These are phyloP conservation scores for Heliconius congener DNA, from an alignment of 1,140 invertebrate genomes.

Conservation along the genomic window DNA sequence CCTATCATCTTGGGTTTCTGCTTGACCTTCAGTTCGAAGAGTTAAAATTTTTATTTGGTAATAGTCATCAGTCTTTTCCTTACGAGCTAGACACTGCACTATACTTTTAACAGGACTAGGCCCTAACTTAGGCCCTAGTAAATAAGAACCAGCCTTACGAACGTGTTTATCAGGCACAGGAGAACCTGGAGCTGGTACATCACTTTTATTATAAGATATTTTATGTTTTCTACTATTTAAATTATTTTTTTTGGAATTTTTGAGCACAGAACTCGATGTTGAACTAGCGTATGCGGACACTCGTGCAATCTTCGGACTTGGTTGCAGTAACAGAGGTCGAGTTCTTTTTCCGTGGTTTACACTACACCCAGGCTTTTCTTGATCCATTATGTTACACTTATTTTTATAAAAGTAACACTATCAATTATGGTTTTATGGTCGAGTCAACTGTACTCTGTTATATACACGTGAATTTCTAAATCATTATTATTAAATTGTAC, in stretches of 20 bases:
- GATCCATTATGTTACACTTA: conserved; percentile 60
- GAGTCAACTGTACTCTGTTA: not conserved
- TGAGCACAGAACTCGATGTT: conserved; percentile 56
- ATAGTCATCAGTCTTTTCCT: conserved; percentile 88
- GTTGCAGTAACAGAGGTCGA: conserved; percentile 73
- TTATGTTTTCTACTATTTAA: conserved; percentile 55
- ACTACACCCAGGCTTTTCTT: conserved; percentile 66
- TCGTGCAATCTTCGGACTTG: conserved; percentile 69
- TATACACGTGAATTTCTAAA: conserved; percentile 18
- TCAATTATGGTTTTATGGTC: not conserved
- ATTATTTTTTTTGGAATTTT: conserved; percentile 59
- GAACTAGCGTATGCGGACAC: conserved; percentile 60
- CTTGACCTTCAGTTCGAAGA: conserved; percentile 80
- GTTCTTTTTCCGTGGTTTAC: conserved; percentile 71
- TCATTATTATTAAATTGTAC: conserved; percentile 26
- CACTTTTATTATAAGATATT: conserved; percentile 60
- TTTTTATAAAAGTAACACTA: not conserved
- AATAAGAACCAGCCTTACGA: conserved; percentile 85
- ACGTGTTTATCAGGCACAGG: conserved; percentile 75
- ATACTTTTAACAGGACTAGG: conserved; percentile 90
- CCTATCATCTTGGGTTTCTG: conserved; percentile 88
- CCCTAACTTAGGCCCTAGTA: conserved; percentile 87
- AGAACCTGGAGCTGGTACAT: conserved; percentile 69
- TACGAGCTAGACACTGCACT: conserved; percentile 89
- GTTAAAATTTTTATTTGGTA: conserved; percentile 89